phyloP scores from a whole-genome alignment of 2,113 vertebrate genomes.

The Hippocampus abdominalis region DNA sequence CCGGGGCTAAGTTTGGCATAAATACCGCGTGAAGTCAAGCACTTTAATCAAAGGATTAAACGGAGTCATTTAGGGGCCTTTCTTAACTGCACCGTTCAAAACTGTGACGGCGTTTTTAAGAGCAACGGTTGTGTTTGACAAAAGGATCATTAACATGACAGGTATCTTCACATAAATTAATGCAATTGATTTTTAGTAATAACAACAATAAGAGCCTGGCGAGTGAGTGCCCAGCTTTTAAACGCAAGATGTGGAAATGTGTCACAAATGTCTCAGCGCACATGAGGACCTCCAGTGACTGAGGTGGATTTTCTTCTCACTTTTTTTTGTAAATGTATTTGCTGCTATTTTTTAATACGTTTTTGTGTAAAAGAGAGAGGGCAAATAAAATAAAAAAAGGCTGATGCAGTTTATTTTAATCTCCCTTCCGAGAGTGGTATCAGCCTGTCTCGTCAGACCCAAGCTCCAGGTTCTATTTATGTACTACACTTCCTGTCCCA shows the following conservation, averaged over 20 bases:
- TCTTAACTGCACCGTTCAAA: no score
- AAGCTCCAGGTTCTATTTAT: constrained; percentile 50
- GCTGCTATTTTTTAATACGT: neutral
- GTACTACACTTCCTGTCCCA: constrained; percentile 29
- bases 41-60: neutral
- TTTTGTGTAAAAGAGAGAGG: neutral
- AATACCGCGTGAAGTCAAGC: constrained; percentile 12
- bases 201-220: neutral
- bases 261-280: constrained; percentile 27
- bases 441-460: constrained; percentile 57
- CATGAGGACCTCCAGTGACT: constrained; percentile 32
- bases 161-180: no score
- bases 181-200: no score
- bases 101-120: no score
- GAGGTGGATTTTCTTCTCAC: neutral
- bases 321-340: neutral
- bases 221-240: constrained; percentile 48
- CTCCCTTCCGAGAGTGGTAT: constrained; percentile 44
- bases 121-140: no score
- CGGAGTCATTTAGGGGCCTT: no score
- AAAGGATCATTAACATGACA: no score
- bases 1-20: constrained; percentile 22
- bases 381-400: neutral
- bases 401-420: constrained; percentile 5
- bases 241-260: constrained; percentile 34